Base-by-base conservation (phyloP, 2,797 vertebrate genomes). In the Cichlasoma orientale region DNA sequence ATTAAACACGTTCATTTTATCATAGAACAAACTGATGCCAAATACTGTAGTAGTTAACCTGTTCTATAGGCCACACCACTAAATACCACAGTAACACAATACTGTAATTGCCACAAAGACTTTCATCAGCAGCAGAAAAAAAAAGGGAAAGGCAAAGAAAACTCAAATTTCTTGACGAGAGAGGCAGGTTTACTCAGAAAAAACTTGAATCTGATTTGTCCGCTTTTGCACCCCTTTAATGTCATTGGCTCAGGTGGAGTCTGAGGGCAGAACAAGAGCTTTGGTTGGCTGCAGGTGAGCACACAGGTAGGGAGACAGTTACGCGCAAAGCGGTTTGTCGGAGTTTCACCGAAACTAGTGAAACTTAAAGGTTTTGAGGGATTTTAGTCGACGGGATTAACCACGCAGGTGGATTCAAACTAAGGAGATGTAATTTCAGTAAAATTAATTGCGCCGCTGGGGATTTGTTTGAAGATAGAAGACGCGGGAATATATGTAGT, bases 201-300 rank as follows among this genome's bases (percentile, higher is more conserved):
- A 4, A 50, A 21, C 10, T 3, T 1, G n/a, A 7, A 33, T 63
- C 13, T 63, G 70, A 80, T 85, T 82, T 0, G 86, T 80, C 27
- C 3, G 1, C 10, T 3, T 53, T 1, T 50, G 4, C 5, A 38
- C 16, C 41, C 8, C 27, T 75, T 21, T 7, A 16, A 58, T 63
- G 1, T 23, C 2, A 92, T 91, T 92, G 90, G 91, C 75, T 77
- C 44, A 69, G 44, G 23, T 47, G 73, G 1, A 5, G 1, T 2
- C 3, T 0, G 19, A 1, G 25, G 91, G 87, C 85, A 80, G 87
- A 84, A 71, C 54, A 1, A 52, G 3, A 1, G 16, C 4, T 82
- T 18, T 50, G 70, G 88, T 89, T 89, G 86, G 88, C 0, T 69
- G 23, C 3, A 2, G 16, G 29, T 33, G 16, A 7, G 14, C 0